Evolutionary conservation across 2,113 vertebrate species (phyloP).

Genomic region (Boulengeromyrus knoepffleri): DNA sequence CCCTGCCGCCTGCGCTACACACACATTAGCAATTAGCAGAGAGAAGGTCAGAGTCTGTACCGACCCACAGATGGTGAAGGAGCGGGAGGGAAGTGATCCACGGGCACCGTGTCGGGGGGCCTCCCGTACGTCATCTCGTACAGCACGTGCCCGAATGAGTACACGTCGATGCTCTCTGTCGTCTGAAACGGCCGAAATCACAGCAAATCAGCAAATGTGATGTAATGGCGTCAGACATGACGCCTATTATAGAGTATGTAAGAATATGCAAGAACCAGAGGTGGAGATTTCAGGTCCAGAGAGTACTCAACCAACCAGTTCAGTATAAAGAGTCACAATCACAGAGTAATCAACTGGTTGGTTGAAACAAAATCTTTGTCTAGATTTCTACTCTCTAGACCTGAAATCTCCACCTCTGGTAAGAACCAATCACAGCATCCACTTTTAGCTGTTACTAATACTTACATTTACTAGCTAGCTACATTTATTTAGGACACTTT

Average conservation of each 20-base stretch:
- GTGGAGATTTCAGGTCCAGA: neutral
- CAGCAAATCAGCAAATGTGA: neutral
- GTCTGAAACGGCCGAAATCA: slow-evolving; percentile 56
- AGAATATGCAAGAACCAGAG: neutral
- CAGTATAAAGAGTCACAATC: neutral
- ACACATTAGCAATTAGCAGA: neutral
- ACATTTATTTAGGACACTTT: neutral
- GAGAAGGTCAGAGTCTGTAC: slow-evolving; percentile 38
- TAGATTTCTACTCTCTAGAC: neutral
- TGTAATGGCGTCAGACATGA: neutral
- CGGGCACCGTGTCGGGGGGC: slow-evolving; percentile 74
- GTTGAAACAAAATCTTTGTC: neutral
- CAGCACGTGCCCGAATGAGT: slow-evolving; percentile 87
- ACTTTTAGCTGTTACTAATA: neutral
- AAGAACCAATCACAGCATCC: neutral
- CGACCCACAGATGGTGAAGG: slow-evolving; percentile 75
- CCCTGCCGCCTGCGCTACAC: neutral
- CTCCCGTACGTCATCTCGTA: slow-evolving; percentile 93
- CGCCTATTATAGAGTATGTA: neutral
- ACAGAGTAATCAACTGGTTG: neutral
- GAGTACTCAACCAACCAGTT: neutral
- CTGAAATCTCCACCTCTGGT: neutral
- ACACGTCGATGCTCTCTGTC: slow-evolving; percentile 81
- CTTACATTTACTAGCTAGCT: neutral
- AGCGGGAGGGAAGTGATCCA: slow-evolving; percentile 73